Evolutionary conservation across 2,797 vertebrate species (phyloP), one percentile per base, ranked within the genome.

Genomic region (Xenops minutus): DNA sequence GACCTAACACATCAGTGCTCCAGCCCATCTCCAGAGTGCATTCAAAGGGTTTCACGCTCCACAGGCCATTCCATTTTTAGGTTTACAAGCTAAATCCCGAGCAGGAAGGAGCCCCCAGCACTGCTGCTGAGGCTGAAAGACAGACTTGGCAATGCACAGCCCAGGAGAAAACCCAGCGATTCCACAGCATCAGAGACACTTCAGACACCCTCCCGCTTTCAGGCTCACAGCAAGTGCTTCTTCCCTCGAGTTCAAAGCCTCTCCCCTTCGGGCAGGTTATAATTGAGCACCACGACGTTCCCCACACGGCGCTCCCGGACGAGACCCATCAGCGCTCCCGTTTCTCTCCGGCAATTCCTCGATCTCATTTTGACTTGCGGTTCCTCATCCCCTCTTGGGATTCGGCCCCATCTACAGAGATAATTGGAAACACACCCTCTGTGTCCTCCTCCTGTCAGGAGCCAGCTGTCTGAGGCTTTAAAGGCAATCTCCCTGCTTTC

Each of bases 361-460:
- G 4, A 71, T 72, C 90, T 97, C 89, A 87, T 93, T 96, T 90
- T 78, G 95, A 88, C 91, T 96, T 49, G 59, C 12, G 1, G 92
- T 29, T 90, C 82, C 59, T 91, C 37, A 24, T 30, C 54, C 56
- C 71, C 90, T 76, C 92, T n/a, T 30, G 95, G 91, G 94, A 97
- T 91, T 93, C 55, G 85, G 89, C 89, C 95, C 92, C 88, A 93
- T 95, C 94, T 95, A 92, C 88, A 90, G 95, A 86, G 85, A 94
- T 96, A 95, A 96, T 96, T 96, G 95, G 94, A 93, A 94, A 97
- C 74, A 84, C 89, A 85, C 94, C 88, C 93, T 95, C 79, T 2
- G 29, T 26, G 3, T 93, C 92, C 86, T 91, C 91, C 52, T 91
- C 92, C 88, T 93, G 94, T 82, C 95, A 95, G 91, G n/a, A 94